Conservation (phyloP, 2,113 vertebrate genomes). For the Tamias sibiricus region DNA sequence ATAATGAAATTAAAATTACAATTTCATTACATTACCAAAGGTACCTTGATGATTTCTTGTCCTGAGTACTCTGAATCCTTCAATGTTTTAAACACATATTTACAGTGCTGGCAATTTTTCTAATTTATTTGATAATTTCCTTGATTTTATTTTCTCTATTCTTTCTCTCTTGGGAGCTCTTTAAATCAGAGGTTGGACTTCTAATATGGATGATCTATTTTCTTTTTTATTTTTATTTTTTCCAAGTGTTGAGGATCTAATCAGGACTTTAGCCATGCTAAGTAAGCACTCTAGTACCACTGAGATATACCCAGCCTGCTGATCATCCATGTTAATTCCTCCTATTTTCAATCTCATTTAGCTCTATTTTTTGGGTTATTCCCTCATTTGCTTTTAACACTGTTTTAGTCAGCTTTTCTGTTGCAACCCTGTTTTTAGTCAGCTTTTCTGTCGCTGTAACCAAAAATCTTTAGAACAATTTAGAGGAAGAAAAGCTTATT, state of each 20-base stretch:
- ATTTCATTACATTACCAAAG: not conserved
- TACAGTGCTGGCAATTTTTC: not conserved
- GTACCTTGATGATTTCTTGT: not conserved
- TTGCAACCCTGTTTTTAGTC: no score
- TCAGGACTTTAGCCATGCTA: not conserved
- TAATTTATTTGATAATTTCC: constrained; percentile 5
- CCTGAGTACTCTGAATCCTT: not conserved
- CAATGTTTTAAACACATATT: not conserved
- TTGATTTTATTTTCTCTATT: not conserved
- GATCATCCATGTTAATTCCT: not conserved
- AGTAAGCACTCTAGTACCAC: not conserved
- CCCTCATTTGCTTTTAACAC: not conserved
- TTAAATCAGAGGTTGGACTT: not conserved
- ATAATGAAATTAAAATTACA: no score
- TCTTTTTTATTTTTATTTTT: not conserved
- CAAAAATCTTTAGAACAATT: no score
- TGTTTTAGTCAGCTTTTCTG: no score
- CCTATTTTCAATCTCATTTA: not conserved
- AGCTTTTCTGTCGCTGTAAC: no score
- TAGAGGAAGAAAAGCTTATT: no score
- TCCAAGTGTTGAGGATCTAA: not conserved
- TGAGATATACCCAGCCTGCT: not conserved
- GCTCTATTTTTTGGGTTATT: not conserved
- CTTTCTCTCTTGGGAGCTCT: not conserved
- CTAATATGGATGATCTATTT: not conserved